A percentile compares a stretch with the other conserved stretches of the same genome.
These are phyloP conservation scores for Pandemis heparana DNA, from an alignment of 2,888 invertebrate genomes.

Conservation along the genomic window DNA sequence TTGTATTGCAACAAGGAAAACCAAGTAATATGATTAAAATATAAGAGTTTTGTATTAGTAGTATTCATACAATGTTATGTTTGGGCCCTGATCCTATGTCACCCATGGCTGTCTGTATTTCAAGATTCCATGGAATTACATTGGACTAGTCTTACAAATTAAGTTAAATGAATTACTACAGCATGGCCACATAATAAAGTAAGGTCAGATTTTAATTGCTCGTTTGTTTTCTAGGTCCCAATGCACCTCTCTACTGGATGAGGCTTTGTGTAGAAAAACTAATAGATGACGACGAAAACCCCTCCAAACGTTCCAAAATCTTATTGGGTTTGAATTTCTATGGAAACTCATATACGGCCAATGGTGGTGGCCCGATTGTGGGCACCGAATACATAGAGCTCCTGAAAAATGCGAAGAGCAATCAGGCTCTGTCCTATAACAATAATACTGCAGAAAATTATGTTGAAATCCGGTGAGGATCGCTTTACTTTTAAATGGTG, in stretches of 20 bases:
- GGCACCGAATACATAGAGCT: slow-evolving; percentile 92
- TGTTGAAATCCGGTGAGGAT: slow-evolving; percentile 92
- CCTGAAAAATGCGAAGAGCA: slow-evolving; percentile 89
- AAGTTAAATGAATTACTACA: too few relatives aligned
- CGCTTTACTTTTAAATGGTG: background rate
- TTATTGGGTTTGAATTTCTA: slow-evolving; percentile 97
- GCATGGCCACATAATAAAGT: too few relatives aligned
- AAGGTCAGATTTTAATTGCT: background rate
- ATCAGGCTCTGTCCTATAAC: slow-evolving; percentile 91
- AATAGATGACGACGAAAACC: slow-evolving; percentile 85
- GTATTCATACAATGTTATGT: too few relatives aligned
- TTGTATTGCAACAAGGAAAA: too few relatives aligned
- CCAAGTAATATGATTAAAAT: too few relatives aligned
- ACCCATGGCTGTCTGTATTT: too few relatives aligned
- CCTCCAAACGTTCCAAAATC: slow-evolving; percentile 90
- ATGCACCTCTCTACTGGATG: slow-evolving; percentile 95
- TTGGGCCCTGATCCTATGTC: too few relatives aligned
- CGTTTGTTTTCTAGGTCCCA: slow-evolving; percentile 88
- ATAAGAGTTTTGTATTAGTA: too few relatives aligned
- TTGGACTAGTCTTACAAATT: too few relatives aligned
- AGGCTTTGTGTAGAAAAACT: slow-evolving; percentile 90
- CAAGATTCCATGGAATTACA: too few relatives aligned
- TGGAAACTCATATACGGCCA: slow-evolving; percentile 94
- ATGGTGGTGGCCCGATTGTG: slow-evolving; percentile 93
- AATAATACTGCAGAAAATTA: slow-evolving; percentile 93